Base-by-base conservation (phyloP, 1,140 invertebrate genomes). In the Pseudomyrmex concolor region DNA sequence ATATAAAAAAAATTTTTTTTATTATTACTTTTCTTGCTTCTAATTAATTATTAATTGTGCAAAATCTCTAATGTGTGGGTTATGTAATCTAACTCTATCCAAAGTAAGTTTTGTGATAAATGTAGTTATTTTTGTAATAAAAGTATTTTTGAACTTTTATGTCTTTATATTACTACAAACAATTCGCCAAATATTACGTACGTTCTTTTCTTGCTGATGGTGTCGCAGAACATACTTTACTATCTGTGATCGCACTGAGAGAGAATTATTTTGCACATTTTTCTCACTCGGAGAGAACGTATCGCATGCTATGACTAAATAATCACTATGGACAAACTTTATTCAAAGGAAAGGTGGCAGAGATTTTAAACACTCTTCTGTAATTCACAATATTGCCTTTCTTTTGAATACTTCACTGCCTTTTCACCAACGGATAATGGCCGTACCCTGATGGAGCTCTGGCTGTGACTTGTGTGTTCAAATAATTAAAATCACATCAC, bases 401-500 rank as follows among this genome's bases (percentile, higher is more conserved):
- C 59, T 70, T 66, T 82, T 57, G 43, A 50, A 70, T 63, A 68
- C 34, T 88, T 60, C 50, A 86, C 54, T 84, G 48, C 64, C 64
- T 84, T 86, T 81, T 73, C 68, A 74, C 72, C 81, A 86, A 84
- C 54, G 83, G 84, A 88, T 73, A 51, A 76, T 91, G 84, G 92
- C 94, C 94, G 92, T 93, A 95, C 95, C 96, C 95, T 95, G 94
- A 95, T 96, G 96, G 97, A 95, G 95, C 96, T 97, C 95, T 95
- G 94, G 92, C 96, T 97, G 97, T 97, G 97, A 97, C 95, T 93
- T 97, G 97, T 95, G 93, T 97, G 96, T 95, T 94, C 76, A 83
- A 85, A 88, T 88, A 91, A 92, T 89, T 74, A 89, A 85, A 93
- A 85, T 96, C 97, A 97, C 97, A 97, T 97, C 97, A 97, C 97